Base-by-base conservation (phyloP, 2,888 invertebrate species). In the Drosophila testacea region DNA sequence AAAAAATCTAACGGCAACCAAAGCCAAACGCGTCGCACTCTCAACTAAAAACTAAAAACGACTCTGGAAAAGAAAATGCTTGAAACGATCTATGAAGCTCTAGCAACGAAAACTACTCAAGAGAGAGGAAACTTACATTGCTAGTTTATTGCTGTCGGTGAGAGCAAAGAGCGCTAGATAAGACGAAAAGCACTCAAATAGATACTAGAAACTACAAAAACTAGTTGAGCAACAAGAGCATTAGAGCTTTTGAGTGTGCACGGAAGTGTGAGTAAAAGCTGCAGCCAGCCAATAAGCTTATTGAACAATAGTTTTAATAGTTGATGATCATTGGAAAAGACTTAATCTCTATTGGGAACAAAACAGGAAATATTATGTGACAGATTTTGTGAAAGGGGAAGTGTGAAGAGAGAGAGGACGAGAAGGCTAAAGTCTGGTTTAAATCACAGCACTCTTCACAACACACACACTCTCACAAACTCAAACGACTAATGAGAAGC, bases 41-140 rank as follows among this genome's bases (percentile, higher is more conserved):
- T 71, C 70, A 83, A 87, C 84, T 79, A 87, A 79, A 55, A 22
- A 22, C 22, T 6, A n/a, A 30, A 5, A 22, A 11, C 22, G 11
- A 68, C 51, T 34, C 52, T 41, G 83, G 77, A 79, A 85, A 83
- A 79, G 79, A 79, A 85, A 83, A 81, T 76, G 47, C 36, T 48
- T 38, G 66, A 46, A 52, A 16, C 70, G 87, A 83, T 88, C 89
- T 86, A 81, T 63, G 62, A 47, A 36, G 6, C 73, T 62, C 74
- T 69, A 60, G 59, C 68, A 39, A 11, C 63, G 42, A 73, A 85
- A 83, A 83, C 83, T 83, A 81, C 84, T 88, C 85, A 82, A 80
- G 66, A 79, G 79, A 48, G 51, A 48, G 47, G 36, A 54, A 72
- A 73, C 74, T 74, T 69, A 76, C 76, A 69, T 56, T 61, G 73